phyloP scores from a whole-genome alignment of 1,140 invertebrate species.

The Capitella teleta region DNA sequence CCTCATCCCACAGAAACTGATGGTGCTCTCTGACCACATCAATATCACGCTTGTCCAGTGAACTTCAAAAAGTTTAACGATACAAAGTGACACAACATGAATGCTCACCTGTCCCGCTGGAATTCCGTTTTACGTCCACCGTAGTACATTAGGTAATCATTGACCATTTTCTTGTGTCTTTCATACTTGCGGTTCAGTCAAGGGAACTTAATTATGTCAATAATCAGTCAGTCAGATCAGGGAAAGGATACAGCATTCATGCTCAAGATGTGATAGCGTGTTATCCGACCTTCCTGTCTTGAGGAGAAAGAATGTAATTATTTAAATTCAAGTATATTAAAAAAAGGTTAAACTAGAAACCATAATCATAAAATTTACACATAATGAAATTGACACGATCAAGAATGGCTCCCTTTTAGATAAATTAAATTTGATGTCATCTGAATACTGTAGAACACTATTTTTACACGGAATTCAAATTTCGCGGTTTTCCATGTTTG shows the following conservation, averaged over 20 bases:
- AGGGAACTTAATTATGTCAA: conserved; percentile 2
- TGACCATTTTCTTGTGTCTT: conserved; percentile 72
- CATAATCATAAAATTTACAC: neutral
- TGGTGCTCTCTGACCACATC: conserved; percentile 84
- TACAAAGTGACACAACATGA: neutral
- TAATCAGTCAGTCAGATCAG: neutral
- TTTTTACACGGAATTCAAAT: too few relatives aligned
- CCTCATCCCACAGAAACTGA: conserved; percentile 76
- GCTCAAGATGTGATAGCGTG: conserved; percentile 36
- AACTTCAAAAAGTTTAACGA: conserved; percentile 18
- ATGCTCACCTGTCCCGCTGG: conserved; percentile 50
- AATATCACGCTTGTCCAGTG: conserved; percentile 61
- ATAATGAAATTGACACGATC: neutral
- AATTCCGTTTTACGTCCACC: conserved; percentile 54
- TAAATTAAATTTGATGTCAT: neutral
- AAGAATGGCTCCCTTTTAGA: neutral
- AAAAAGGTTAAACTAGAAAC: neutral
- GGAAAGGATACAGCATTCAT: conserved; percentile 51
- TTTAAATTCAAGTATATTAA: neutral
- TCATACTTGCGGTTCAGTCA: conserved; percentile 59
- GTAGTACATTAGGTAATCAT: conserved; percentile 65
- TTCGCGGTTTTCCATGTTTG: too few relatives aligned
- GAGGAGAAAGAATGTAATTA: conserved; percentile 32
- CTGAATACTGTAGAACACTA: too few relatives aligned
- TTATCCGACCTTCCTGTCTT: conserved; percentile 38